A percentile compares a stretch with the other conserved stretches of the same genome.
Conservation (phyloP, 2,888 invertebrate genomes). For the Scaptomyza caliginosa region DNA sequence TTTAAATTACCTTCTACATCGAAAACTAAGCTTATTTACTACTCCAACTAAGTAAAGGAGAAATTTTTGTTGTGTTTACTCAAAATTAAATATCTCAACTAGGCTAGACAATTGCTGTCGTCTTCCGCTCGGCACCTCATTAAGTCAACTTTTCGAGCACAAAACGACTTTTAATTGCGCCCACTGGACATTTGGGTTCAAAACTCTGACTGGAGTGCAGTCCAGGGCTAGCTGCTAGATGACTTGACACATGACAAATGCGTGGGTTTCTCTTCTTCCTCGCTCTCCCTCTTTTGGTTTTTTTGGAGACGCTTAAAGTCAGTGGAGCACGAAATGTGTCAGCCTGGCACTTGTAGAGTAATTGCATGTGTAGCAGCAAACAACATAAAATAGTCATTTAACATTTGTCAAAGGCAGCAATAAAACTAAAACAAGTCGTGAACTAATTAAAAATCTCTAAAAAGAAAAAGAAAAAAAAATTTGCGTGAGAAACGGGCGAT, state of each 20-base stretch:
- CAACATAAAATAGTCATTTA: constrained; percentile 61
- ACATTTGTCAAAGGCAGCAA: constrained; percentile 53
- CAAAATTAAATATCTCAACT: constrained; percentile 49
- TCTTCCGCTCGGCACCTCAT: constrained; percentile 75
- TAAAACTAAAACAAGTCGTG: constrained; percentile 34
- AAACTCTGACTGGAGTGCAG: background rate
- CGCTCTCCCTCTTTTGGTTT: background rate
- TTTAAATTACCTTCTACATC: background rate
- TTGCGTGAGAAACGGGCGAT: constrained; percentile 21
- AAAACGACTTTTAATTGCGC: constrained; percentile 73
- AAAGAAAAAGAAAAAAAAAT: constrained; percentile 6
- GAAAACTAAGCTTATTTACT: constrained; percentile 25
- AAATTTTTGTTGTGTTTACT: constrained; percentile 5
- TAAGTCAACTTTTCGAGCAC: constrained; percentile 54
- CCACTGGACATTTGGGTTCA: constrained; percentile 56
- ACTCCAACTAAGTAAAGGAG: background rate
- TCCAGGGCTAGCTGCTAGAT: constrained; percentile 2
- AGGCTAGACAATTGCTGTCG: constrained; percentile 38
- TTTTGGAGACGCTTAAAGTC: constrained; percentile 18
- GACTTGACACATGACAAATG: constrained; percentile 59
- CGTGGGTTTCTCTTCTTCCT: constrained; percentile 31
- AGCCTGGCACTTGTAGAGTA: constrained; percentile 38
- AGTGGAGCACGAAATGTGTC: constrained; percentile 51
- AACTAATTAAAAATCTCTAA: constrained; percentile 60
- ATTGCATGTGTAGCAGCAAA: constrained; percentile 42